A percentile compares a stretch with the other conserved stretches of the same genome.
These are phyloP conservation scores for Chrysodeixis includens DNA, from an alignment of 2,888 invertebrate genomes.

Conservation along the genomic window DNA sequence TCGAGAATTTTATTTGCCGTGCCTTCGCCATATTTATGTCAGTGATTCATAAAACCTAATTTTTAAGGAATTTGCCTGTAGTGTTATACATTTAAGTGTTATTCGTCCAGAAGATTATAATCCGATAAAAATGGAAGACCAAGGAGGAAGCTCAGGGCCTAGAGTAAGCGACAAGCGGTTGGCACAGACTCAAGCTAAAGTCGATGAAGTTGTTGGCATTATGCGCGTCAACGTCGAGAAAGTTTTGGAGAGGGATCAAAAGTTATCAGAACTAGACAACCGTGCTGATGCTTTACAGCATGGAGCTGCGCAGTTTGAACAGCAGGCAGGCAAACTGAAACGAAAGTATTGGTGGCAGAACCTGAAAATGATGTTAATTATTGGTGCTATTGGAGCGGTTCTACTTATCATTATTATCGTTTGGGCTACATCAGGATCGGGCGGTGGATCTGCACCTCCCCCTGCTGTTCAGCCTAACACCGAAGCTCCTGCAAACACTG, in stretches of 20 bases:
- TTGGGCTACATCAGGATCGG: conserved; percentile 79
- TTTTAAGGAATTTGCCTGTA: conserved; percentile 12
- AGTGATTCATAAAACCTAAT: conserved; percentile 24
- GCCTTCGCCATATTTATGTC: conserved; percentile 66
- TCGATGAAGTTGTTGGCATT: conserved; percentile 94
- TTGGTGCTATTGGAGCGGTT: conserved; percentile 95
- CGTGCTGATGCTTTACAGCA: conserved; percentile 98
- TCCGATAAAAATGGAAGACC: conserved; percentile 83
- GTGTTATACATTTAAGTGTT: conserved; percentile 24
- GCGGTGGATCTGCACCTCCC: conserved; percentile 27
- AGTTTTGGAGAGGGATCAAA: conserved; percentile 98
- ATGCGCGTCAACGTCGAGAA: conserved; percentile 99
- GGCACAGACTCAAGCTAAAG: conserved; percentile 88
- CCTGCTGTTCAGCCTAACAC: conserved; percentile 54
- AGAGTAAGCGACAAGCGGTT: conserved; percentile 86
- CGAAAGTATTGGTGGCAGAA: conserved; percentile 99
- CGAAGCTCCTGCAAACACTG: conserved; percentile 60
- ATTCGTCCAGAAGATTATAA: conserved; percentile 18
- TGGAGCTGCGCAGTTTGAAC: conserved; percentile 98
- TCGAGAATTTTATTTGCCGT: conserved; percentile 41
- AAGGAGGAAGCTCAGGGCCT: conserved; percentile 85
- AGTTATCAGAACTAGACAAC: conserved; percentile 97
- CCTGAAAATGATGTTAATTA: conserved; percentile 98
- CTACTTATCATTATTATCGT: conserved; percentile 95
- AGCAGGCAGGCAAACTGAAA: conserved; percentile 98